Percentiles rank a stretch among this genome's conserved stretches.
Conservation (phyloP, 2,888 invertebrate genomes). For the Amiota minor region DNA sequence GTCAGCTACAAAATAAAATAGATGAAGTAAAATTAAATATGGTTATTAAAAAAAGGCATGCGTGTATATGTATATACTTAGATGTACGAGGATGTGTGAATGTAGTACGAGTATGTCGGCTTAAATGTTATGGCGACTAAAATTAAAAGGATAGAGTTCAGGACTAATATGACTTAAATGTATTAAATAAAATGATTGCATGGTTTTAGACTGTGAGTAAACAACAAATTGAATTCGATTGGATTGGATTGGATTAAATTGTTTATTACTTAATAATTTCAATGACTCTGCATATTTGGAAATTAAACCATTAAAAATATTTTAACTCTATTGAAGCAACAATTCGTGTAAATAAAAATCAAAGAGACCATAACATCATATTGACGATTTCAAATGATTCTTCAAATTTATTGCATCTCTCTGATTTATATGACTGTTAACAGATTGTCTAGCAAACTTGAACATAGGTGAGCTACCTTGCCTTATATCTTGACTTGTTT, state of each 20-base stretch:
- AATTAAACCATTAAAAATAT: slow-evolving; percentile 73
- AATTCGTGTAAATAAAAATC: slow-evolving; percentile 48
- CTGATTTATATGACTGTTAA: slow-evolving; percentile 56
- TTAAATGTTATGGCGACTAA: slow-evolving; percentile 69
- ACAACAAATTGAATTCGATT: not conserved
- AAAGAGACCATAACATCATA: slow-evolving; percentile 64
- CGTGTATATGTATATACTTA: slow-evolving; percentile 40
- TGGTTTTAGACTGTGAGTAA: not conserved
- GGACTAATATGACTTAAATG: not conserved
- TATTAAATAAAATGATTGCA: not conserved
- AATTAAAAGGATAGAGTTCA: not conserved
- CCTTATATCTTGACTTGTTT: no score
- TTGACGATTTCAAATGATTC: slow-evolving; percentile 36
- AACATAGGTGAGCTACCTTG: no score
- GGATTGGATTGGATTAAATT: not conserved
- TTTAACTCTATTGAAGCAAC: slow-evolving; percentile 71
- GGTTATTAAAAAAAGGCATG: slow-evolving; percentile 56
- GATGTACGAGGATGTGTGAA: slow-evolving; percentile 11
- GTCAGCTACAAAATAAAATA: no score
- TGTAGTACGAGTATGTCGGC: slow-evolving; percentile 67
- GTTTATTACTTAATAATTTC: slow-evolving; percentile 46
- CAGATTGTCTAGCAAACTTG: slow-evolving; percentile 46
- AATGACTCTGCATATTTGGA: not conserved
- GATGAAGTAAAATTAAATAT: slow-evolving; percentile 41
- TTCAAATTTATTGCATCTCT: slow-evolving; percentile 66